Conservation (phyloP, 2,888 invertebrate genomes). For the Pomacea canaliculata region DNA sequence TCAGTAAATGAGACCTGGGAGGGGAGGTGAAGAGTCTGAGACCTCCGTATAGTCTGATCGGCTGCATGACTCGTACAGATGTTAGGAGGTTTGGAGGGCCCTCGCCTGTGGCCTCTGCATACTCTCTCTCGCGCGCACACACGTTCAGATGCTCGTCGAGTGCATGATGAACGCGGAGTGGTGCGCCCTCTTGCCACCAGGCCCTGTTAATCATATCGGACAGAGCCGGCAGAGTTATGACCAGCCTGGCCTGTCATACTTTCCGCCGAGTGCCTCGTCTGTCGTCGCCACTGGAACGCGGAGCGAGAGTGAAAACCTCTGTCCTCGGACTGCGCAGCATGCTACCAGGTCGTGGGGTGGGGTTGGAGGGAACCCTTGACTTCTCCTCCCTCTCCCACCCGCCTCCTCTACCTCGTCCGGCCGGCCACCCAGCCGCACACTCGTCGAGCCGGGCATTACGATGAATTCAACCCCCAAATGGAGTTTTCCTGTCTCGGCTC, state of each 20-base stretch:
- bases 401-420: too few relatives aligned
- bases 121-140: too few relatives aligned
- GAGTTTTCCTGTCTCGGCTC: constrained; percentile 29
- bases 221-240: constrained; percentile 27
- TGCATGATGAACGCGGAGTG: constrained; percentile 16
- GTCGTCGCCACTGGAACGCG: neutral
- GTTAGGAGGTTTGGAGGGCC: too few relatives aligned
- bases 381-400: too few relatives aligned
- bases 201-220: constrained; percentile 30
- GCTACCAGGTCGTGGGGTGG: constrained; percentile 15
- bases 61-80: too few relatives aligned
- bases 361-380: too few relatives aligned
- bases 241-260: neutral
- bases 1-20: too few relatives aligned
- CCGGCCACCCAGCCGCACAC: neutral
- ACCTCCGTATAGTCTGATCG: too few relatives aligned
- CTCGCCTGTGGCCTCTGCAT: too few relatives aligned
- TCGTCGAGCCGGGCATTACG: constrained; percentile 4
- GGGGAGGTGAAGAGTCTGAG: too few relatives aligned
- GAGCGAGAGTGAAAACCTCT: constrained; percentile 28
- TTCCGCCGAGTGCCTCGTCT: neutral
- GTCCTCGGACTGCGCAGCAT: constrained; percentile 2
- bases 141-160: neutral
- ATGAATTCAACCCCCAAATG: constrained; percentile 28
- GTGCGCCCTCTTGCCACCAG: constrained; percentile 19